phyloP scores from a whole-genome alignment of 2,113 vertebrate species.

The Balaenoptera acutorostrata region DNA sequence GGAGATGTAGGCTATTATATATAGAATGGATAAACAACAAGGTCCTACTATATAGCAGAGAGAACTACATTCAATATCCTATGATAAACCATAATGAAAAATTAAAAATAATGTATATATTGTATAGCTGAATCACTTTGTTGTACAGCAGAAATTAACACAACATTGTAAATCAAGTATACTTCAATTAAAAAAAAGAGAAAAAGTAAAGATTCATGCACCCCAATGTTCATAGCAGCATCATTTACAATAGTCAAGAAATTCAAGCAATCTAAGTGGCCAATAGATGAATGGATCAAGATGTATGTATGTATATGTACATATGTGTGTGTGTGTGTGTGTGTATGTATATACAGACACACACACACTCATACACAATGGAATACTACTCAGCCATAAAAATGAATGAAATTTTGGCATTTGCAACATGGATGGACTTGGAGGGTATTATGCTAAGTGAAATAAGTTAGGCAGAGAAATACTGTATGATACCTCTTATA shows the following conservation, averaged over 20 bases:
- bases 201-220: not conserved
- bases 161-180: no score
- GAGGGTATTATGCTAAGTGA: not conserved
- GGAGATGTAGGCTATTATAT: no score
- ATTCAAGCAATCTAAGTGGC: not conserved
- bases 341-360: fast-evolving
- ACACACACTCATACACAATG: not conserved
- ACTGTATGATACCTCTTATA: not conserved
- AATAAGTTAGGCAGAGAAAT: not conserved
- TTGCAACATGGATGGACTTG: not conserved
- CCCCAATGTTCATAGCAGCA: not conserved
- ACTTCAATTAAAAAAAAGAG: not conserved
- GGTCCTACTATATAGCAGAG: no score
- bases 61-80: no score
- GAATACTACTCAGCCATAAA: not conserved
- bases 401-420: not conserved
- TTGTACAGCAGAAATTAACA: no score
- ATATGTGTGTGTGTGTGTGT: no score
- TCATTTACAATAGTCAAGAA: not conserved
- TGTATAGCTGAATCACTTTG: no score
- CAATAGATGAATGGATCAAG: not conserved
- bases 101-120: no score
- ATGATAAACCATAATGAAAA: no score
- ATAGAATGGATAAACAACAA: no score
- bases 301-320: not conserved